Percentiles rank a stretch among this genome's conserved stretches.
Conservation (phyloP, 2,888 invertebrate genomes). For the Rhingia campestris region DNA sequence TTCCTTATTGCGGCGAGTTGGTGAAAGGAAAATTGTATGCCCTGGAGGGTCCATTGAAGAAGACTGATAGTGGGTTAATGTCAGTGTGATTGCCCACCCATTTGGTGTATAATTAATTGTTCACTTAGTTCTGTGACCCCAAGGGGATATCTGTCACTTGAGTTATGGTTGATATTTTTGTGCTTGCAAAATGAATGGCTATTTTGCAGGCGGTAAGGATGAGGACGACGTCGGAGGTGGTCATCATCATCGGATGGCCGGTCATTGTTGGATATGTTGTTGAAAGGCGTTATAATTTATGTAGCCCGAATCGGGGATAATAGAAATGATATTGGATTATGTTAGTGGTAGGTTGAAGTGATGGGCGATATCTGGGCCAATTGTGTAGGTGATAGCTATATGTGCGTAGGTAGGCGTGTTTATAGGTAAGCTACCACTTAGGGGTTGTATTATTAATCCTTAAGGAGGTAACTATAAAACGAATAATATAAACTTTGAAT, state of each 20-base stretch:
- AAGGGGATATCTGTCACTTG: conserved; percentile 71
- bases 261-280: conserved; percentile 23
- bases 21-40: conserved; percentile 71
- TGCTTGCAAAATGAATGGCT: conserved; percentile 45
- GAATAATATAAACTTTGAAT: no score
- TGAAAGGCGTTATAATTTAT: conserved; percentile 47
- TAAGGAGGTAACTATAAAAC: no score
- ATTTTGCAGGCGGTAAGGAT: conserved; percentile 12
- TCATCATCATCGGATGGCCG: conserved; percentile 9
- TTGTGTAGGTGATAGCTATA: not conserved
- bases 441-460: no score
- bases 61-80: conserved; percentile 75
- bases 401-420: not conserved
- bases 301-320: conserved; percentile 48
- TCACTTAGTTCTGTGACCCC: conserved; percentile 72
- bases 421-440: not conserved
- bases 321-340: conserved; percentile 35
- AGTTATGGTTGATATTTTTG: conserved; percentile 72
- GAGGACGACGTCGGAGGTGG: conserved; percentile 6
- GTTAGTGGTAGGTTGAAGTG: not conserved
- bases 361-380: conserved; percentile 11
- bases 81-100: conserved; percentile 74
- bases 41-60: conserved; percentile 72
- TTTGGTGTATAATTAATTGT: conserved; percentile 74
- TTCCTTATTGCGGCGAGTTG: conserved; percentile 31